Base-by-base conservation (phyloP, 2,797 vertebrate species). In the Ceyx erithaca region DNA sequence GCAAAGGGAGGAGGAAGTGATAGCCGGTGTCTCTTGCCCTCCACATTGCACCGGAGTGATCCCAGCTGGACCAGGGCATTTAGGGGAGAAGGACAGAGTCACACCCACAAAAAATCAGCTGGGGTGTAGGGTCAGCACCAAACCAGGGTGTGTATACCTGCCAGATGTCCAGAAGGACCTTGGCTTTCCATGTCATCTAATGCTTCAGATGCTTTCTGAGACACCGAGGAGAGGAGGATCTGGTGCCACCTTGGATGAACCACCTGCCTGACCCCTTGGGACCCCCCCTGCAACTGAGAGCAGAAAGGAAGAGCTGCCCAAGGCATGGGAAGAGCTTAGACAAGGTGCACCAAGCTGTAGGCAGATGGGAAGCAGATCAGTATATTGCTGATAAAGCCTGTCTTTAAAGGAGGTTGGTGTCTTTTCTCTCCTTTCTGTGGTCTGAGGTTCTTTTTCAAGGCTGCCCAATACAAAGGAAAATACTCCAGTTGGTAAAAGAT, bases 1-100 rank as follows among this genome's bases (percentile, higher is more conserved):
- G 92, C 52, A 12, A 80, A 17, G 23, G 64, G 86, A 92, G 78
- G 62, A 94, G 78, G 62, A 81, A 63, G 84, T 0, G 3, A 25
- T 0, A 14, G 64, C 57, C 1, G 1, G 21, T 14, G 68, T 79
- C 70, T 61, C 71, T 57, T 7, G 45, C 41, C 35, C 71, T 58
- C 66, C 37, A 9, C 2, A 0, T 22, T 15, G 6, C 21, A 70
- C 52, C 49, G 0, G 0, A 1, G 7, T 0, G 28, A 66, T 51
- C 54, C 67, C 2, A 0, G 64, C 31, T 6, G 64, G 21, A 72
- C 10, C 17, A 25, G n/a, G 41, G 13, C 6, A 4, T 55, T 68
- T 11, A 22, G 23, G n/a, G 54, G 25, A 61, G 37, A 61, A 64
- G 15, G 37, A 61, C 5, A 26, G 26, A 23, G 16, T 30, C 33